phyloP scores from a whole-genome alignment of 2,797 vertebrate genomes.

The Moxostoma hubbsi region DNA sequence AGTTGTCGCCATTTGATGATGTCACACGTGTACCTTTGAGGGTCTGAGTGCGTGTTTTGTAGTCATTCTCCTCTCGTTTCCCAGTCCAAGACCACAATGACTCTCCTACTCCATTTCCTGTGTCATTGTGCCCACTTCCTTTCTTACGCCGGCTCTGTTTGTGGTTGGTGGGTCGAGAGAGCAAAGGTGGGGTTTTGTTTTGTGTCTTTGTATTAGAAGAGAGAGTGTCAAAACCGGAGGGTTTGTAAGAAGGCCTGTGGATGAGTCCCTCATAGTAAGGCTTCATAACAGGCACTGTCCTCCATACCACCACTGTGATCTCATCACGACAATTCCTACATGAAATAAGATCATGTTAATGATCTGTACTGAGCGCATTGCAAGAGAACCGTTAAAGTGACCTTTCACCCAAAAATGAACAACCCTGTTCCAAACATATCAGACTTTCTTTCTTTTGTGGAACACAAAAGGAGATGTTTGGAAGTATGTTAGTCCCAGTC shows the following conservation, averaged over 20 bases:
- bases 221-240: conserved; percentile 71
- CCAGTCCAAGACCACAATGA: conserved; percentile 57
- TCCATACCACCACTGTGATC: conserved; percentile 88
- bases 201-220: conserved; percentile 74
- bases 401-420: neutral
- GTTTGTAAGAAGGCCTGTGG: conserved; percentile 81
- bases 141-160: conserved; percentile 81
- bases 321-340: conserved; percentile 85
- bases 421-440: too few relatives aligned
- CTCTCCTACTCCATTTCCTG: conserved; percentile 53
- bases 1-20: conserved; percentile 86
- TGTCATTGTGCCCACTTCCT: conserved; percentile 66
- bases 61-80: conserved; percentile 64
- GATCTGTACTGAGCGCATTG: neutral
- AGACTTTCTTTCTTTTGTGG: neutral
- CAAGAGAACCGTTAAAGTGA: neutral
- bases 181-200: conserved; percentile 76
- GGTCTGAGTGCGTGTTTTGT: conserved; percentile 66
- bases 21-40: conserved; percentile 77
- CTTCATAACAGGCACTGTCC: conserved; percentile 83
- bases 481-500: too few relatives aligned
- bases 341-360: neutral
- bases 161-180: conserved; percentile 71
- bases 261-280: conserved; percentile 76
- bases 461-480: neutral